Evolutionary conservation across 2,888 invertebrate genomes (phyloP), one percentile per base, ranked within the genome.

Genomic region (Macrophya annulata): DNA sequence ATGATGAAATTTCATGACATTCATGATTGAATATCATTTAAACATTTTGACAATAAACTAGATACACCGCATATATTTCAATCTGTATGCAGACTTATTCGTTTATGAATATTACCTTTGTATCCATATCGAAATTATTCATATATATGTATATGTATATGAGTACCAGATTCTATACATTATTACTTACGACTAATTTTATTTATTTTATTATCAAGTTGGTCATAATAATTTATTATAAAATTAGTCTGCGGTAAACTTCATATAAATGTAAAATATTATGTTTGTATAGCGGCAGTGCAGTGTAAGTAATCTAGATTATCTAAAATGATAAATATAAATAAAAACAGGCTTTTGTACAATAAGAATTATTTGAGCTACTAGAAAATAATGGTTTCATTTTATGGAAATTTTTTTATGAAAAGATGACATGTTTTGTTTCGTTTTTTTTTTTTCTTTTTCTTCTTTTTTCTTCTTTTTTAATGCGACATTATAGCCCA

Each of bases 271-370:
- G 59, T 81, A 81, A 81, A 59, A 81, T 40, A 81, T 62, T 31
- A 21, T 72, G 62, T 37, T 86, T 86, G 87, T 91, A 87, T 90
- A 91, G 90, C 91, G 93, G 93, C 93, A 93, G 93, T 93, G 93
- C 91, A 89, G 89, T 92, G 90, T 92, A 88, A 89, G 88, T 90
- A 91, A 91, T 91, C 91, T 91, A 88, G 85, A 89, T 81, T 59
- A 59, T 81, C 81, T 81, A 62, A 81, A 62, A 81, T 81, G 62
- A 81, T 79, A 43, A 37, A 62, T 81, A 43, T 43, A 81, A 59
- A 81, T 81, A 51, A 81, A 62, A 62, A 81, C 21, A 43, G 40
- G 37, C 59, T 81, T 31, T 62, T 62, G 62, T 81, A 81, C 59
- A 81, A 81, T 81, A 62, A 62, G 59, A 81, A 81, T 81, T 40